Base-by-base conservation (phyloP, 2,113 vertebrate species). In the Pandion haliaetus region DNA sequence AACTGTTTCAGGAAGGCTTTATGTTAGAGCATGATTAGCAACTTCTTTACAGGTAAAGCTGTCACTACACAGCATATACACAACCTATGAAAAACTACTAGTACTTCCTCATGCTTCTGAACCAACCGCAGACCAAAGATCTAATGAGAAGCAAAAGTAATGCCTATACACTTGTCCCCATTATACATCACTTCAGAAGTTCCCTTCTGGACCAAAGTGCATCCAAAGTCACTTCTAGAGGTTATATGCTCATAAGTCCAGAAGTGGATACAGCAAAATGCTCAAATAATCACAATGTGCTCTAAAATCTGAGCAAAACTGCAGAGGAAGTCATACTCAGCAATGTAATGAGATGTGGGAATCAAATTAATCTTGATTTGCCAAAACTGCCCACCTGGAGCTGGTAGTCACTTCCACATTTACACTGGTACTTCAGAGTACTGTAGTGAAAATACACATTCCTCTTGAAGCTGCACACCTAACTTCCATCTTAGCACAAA, bases 401-500 rank as follows among this genome's bases (percentile, higher is more conserved):
- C n/a, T 61, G 25, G 36, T 52, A 77, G 29, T 36, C 31, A 66
- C 40, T 59, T 82, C 67, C 54, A 16, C 42, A 24, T 29, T 49
- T 61, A 70, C 6, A 50, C n/a, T 91, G 62, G 52, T 91, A 79
- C 79, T 89, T 94, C 89, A 66, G 42, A 61, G 77, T 90, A 88
- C 40, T n/a, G 58, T 44, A 79, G 54, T 31, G 69, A 95, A 96
- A 96, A 93, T 34, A 89, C 5, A 26, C 14, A 19, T 88, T 95
- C n/a, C 61, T 52, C 61, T 70, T 88, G 72, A 96, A 94, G 78
- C 61, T 66, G 90, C 69, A 88, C 55, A 82, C 40, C 63, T 90
- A 96, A 96, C 82, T 96, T 29, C 34, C 63, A 49, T 88, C 77
- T 91, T 79, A 81, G 92, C 86, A 94, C 77, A 84, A 85, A 73